Evolutionary conservation across 2,113 vertebrate genomes (phyloP).

Genomic region (Malurus alboscapulatus): DNA sequence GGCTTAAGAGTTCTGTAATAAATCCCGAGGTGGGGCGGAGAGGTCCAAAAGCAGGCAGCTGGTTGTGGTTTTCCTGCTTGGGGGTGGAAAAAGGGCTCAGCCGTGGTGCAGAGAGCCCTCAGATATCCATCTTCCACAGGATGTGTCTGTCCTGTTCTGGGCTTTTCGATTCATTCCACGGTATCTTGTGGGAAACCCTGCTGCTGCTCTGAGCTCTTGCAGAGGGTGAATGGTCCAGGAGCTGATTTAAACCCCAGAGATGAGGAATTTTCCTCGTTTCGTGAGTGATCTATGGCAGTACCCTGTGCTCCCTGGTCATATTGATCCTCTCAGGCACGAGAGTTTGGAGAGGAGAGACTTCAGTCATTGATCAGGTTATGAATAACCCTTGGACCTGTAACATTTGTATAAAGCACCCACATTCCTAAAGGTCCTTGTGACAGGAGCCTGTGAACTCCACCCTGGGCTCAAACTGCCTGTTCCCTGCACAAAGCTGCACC

Average conservation of each 20-base stretch:
- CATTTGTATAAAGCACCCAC: background rate
- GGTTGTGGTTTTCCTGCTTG: background rate
- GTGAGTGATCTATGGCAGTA: background rate
- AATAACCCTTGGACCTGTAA: fast-evolving
- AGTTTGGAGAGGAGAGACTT: background rate
- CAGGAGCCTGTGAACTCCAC: background rate
- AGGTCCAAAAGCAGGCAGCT: background rate
- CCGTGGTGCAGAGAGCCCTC: background rate
- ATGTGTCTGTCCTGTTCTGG: background rate
- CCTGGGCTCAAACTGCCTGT: fast-evolving
- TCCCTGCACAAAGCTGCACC: background rate
- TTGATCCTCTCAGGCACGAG: background rate
- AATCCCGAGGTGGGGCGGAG: background rate
- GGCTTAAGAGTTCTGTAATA: background rate
- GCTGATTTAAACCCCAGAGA: background rate
- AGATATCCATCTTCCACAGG: background rate
- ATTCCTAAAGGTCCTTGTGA: background rate
- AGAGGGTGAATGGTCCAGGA: background rate
- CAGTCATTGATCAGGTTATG: background rate
- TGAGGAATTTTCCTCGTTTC: background rate
- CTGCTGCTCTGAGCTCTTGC: background rate
- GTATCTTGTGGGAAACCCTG: background rate
- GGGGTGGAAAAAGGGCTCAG: background rate
- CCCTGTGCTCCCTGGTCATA: background rate
- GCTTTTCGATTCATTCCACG: background rate